Conservation (phyloP, 2,888 invertebrate species). For the Pandemis heparana region DNA sequence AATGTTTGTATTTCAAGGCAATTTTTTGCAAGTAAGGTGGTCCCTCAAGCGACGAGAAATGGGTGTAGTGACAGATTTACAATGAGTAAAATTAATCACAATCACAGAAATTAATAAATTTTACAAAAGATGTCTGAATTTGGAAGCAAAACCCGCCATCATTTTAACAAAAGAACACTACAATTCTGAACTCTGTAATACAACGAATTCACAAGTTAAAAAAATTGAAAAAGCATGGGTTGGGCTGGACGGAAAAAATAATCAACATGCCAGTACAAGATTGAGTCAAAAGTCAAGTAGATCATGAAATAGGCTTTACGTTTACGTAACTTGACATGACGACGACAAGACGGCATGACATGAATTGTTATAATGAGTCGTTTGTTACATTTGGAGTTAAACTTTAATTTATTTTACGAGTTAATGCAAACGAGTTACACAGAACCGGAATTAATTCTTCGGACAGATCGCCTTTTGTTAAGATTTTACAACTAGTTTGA, state of each 20-base stretch:
- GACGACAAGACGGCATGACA: neutral
- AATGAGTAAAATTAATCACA: constrained; percentile 9
- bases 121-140: neutral
- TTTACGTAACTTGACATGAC: neutral
- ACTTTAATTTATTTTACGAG: neutral
- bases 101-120: neutral
- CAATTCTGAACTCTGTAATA: too few species aligned
- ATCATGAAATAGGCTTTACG: neutral
- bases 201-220: neutral
- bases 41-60: constrained; percentile 22
- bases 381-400: constrained; percentile 1
- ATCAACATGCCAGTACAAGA: neutral
- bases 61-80: constrained; percentile 22
- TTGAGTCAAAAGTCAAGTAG: constrained; percentile 7
- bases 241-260: neutral
- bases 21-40: constrained; percentile 25
- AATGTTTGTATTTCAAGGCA: constrained; percentile 43
- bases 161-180: too few species aligned
- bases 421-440: neutral
- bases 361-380: neutral
- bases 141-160: neutral
- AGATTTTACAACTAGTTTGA: neutral
- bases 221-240: neutral
- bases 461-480: neutral
- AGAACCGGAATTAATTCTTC: neutral